phyloP scores from a whole-genome alignment of 64 coral and sea anemone genomes.

The Platygyra sinensis region DNA sequence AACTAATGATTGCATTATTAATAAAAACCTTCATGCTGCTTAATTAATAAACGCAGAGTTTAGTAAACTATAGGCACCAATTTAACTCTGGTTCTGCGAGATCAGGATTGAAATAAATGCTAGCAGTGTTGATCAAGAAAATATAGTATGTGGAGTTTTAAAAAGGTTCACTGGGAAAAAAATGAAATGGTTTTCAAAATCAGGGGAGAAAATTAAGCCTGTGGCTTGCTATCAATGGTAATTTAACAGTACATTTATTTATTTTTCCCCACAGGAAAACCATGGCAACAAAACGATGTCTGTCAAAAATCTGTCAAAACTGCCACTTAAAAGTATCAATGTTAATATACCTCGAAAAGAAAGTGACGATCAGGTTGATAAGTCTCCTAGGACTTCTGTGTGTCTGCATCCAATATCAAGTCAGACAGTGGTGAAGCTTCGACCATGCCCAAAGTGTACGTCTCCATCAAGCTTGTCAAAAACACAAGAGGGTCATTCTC shows the following conservation, averaged over 20 bases:
- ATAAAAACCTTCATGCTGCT: too few relatives aligned
- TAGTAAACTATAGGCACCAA: too few relatives aligned
- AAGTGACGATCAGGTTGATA: not conserved
- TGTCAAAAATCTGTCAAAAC: not conserved
- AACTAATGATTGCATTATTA: too few relatives aligned
- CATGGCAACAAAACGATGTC: not conserved
- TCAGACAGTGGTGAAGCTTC: not conserved
- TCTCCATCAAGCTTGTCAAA: constrained; percentile 34
- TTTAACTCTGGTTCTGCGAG: too few relatives aligned
- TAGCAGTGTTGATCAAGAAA: too few relatives aligned
- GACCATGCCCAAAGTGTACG: constrained; percentile 56
- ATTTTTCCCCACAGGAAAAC: not conserved
- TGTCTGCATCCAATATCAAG: not conserved
- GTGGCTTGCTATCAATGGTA: not conserved
- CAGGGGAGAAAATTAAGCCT: not conserved
- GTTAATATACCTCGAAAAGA: not conserved
- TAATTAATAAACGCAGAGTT: too few relatives aligned
- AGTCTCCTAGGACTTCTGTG: not conserved
- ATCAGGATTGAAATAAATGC: too few relatives aligned
- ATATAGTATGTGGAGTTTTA: too few relatives aligned
- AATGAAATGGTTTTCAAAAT: too few relatives aligned
- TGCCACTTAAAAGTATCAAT: not conserved
- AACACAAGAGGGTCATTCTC: constrained; percentile 9
- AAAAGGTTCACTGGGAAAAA: too few relatives aligned
- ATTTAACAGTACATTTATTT: not conserved